Conservation (phyloP, 2,113 vertebrate genomes). For the Tonatia bakeri region DNA sequence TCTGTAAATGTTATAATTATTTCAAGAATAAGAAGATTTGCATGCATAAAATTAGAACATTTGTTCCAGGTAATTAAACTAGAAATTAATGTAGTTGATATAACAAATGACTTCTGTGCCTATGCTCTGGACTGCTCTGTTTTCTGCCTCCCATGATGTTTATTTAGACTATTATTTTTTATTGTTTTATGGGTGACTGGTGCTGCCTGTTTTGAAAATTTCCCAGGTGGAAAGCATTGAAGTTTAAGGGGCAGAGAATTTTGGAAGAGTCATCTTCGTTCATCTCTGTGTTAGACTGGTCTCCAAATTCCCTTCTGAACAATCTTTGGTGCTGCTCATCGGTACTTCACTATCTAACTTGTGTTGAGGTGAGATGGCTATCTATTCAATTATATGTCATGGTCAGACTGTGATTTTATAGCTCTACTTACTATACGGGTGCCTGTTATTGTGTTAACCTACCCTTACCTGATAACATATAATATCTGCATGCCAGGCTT, state of each 20-base stretch:
- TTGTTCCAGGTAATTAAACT: slow-evolving; percentile 29
- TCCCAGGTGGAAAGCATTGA: neutral
- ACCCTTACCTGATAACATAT: neutral
- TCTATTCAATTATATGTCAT: neutral
- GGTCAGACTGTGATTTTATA: neutral
- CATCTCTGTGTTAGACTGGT: neutral
- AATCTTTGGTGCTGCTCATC: neutral
- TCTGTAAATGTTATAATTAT: slow-evolving; percentile 40
- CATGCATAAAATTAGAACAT: slow-evolving; percentile 32
- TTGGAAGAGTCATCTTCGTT: neutral
- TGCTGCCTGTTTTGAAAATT: neutral
- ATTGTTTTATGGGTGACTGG: neutral
- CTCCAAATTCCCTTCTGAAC: neutral
- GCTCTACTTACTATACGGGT: neutral
- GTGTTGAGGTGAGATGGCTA: neutral
- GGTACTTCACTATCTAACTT: neutral
- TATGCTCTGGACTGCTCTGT: neutral
- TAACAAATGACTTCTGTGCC: neutral
- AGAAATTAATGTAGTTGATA: slow-evolving; percentile 24
- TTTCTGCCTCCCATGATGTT: neutral
- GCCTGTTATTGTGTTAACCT: neutral
- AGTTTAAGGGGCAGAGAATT: neutral
- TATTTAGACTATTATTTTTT: neutral
- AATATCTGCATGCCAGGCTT: neutral
- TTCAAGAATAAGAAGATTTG: slow-evolving; percentile 1